Base-by-base conservation (phyloP, 2,113 vertebrate genomes). In the Leptobrachium ailaonicum region DNA sequence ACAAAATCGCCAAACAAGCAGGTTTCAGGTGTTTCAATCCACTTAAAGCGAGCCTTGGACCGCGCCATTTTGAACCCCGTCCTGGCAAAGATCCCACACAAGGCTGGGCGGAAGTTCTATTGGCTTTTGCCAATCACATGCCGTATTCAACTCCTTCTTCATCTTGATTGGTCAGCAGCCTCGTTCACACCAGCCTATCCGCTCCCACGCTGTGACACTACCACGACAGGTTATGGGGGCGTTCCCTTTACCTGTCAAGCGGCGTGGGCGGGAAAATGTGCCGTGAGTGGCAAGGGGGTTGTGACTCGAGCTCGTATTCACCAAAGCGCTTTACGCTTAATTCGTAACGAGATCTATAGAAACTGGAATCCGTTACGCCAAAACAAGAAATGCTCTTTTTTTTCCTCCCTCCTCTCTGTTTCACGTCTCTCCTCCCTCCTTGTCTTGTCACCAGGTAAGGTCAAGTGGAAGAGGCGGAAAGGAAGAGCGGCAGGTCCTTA, bases 381-480 rank as follows among this genome's bases (percentile, higher is more conserved):
- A n/a, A 54, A 8, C 2, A 9, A 2, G 63, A 45, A 68, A 73
- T 13, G 41, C 42, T 20, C 9, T 4, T 41, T 60, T 11, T 60
- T 11, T 32, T 60, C 10, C 6, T 5, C 4, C 2, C 62, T 14
- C 60, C n/a, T 12, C 56, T 13, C 11, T 12, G 14, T 12, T 12
- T 60, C 13, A 60, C 13, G n/a, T n/a, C 68, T n/a, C 68, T 56
- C 64, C 54, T 71, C 76, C 67, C 64, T 79, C 68, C 77, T 66
- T 71, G n/a, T 69, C 63, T 67, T 66, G 68, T 79, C 73, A 50
- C 71, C 78, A 80, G 78, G 78, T 80, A 71, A 80, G 78, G 71
- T 74, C 71, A 73, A 44, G 62, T 6, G n/a, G 44, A 77, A 13
- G 68, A 47, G 45, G 43, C 44, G 76, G 76, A 45, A 44, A 63